A percentile compares a stretch with the other conserved stretches of the same genome.
Evolutionary conservation across 2,888 invertebrate genomes (phyloP).

Genomic region (Eueremaeus valkanovi): DNA sequence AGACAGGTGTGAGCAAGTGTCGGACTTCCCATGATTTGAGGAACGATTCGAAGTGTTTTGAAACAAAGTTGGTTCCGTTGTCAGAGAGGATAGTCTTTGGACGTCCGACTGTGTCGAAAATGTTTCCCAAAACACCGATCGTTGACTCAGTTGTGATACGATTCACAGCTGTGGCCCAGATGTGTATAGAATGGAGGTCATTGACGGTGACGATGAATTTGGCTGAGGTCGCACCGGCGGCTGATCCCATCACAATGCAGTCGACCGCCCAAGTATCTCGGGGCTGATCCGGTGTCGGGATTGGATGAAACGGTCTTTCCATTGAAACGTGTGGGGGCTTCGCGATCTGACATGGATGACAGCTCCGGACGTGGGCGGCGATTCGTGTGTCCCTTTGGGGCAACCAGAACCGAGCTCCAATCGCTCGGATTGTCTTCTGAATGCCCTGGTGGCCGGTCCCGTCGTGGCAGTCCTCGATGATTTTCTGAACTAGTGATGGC

Average conservation of each 20-base stretch:
- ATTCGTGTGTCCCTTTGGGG: not conserved
- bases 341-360: not conserved
- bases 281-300: not conserved
- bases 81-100: conserved; percentile 21
- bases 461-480: not conserved
- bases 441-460: not conserved
- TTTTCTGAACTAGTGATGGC: not conserved
- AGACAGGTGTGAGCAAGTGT: not conserved
- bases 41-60: conserved; percentile 20
- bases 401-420: not conserved
- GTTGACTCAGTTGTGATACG: not conserved
- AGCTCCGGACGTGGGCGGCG: not conserved
- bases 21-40: conserved; percentile 13
- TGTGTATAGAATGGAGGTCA: not conserved
- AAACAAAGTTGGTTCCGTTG: conserved; percentile 20
- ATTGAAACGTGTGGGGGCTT: not conserved
- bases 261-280: not conserved
- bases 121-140: not conserved
- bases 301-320: not conserved
- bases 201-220: not conserved
- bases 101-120: conserved; percentile 8
- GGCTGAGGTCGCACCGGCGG: not conserved
- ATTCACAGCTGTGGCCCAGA: not conserved
- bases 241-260: not conserved
- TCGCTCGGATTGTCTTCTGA: not conserved